These are phyloP conservation scores for Desmophyllum pertusum DNA, from an alignment of 92 coral and sea anemone species.

Conservation along the genomic window DNA sequence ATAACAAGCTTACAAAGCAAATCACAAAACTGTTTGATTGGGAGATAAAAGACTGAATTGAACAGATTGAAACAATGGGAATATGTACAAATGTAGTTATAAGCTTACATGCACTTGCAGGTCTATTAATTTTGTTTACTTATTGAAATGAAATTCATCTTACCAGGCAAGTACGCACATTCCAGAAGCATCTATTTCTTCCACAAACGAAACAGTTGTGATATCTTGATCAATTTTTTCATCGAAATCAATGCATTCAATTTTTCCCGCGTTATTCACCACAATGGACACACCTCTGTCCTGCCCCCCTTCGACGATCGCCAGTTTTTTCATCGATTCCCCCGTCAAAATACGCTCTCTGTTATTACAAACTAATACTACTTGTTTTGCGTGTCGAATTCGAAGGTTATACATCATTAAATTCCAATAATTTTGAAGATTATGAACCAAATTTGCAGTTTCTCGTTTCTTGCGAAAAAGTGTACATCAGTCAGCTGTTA, in stretches of 20 bases:
- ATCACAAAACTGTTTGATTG: too few relatives aligned
- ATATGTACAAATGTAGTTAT: too few relatives aligned
- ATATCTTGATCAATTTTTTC: slow-evolving; percentile 54
- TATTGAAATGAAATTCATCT: not conserved
- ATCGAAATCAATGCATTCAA: slow-evolving; percentile 86
- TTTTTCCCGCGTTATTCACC: slow-evolving; percentile 71
- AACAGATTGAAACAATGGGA: too few relatives aligned
- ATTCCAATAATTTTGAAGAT: not conserved
- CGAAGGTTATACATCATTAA: slow-evolving; percentile 64
- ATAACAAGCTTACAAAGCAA: too few relatives aligned
- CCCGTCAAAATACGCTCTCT: slow-evolving; percentile 83
- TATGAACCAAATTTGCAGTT: not conserved
- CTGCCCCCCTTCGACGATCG: slow-evolving; percentile 65
- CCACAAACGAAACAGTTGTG: slow-evolving; percentile 43
- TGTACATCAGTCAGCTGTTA: slow-evolving; percentile 21
- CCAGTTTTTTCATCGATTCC: slow-evolving; percentile 75
- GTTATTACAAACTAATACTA: slow-evolving; percentile 85
- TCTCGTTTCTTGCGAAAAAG: not conserved
- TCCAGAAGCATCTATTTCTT: slow-evolving; percentile 87
- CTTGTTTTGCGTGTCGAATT: slow-evolving; percentile 84
- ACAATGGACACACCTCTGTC: slow-evolving; percentile 79
- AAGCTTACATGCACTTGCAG: too few relatives aligned
- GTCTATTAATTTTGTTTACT: too few relatives aligned
- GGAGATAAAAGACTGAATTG: too few relatives aligned
- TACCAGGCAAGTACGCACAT: slow-evolving; percentile 96